These are phyloP conservation scores for Heteromurus nitidus DNA, from an alignment of 2,888 invertebrate genomes.

Conservation along the genomic window DNA sequence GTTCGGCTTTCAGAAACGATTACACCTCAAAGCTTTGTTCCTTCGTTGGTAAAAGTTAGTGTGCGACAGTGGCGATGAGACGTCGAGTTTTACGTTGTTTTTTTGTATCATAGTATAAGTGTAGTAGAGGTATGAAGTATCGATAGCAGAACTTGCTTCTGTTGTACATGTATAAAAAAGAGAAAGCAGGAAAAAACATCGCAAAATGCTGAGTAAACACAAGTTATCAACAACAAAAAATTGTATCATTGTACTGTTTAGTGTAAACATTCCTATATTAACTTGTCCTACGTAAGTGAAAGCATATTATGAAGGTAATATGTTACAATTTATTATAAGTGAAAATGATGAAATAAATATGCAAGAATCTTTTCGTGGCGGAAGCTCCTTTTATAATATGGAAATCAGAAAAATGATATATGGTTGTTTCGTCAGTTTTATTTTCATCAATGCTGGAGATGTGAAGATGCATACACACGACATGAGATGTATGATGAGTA, in stretches of 20 bases:
- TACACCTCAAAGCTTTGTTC: background rate
- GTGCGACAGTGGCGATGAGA: too few relatives aligned
- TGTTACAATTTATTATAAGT: conserved; percentile 1
- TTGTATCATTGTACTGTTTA: conserved; percentile 43
- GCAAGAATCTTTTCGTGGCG: conserved; percentile 64
- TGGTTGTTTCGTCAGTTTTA: too few relatives aligned
- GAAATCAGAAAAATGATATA: too few relatives aligned
- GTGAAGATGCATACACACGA: too few relatives aligned
- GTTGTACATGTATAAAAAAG: conserved; percentile 25
- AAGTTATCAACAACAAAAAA: conserved; percentile 35
- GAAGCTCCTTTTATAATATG: conserved; percentile 53
- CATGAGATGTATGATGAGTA: too few relatives aligned
- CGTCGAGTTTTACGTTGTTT: background rate
- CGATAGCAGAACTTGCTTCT: background rate
- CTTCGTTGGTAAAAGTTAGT: background rate
- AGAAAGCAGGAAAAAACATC: conserved; percentile 34
- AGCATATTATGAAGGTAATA: conserved; percentile 23
- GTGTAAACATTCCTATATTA: conserved; percentile 68
- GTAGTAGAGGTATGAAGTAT: background rate
- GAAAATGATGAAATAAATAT: conserved; percentile 58
- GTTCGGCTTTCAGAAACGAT: too few relatives aligned
- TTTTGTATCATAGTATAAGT: background rate
- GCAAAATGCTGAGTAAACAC: conserved; percentile 42
- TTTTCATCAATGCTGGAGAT: too few relatives aligned
- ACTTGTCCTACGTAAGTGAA: conserved; percentile 17